Evolutionary conservation across 2,113 vertebrate species (phyloP).

Genomic region (Propithecus coquereli): DNA sequence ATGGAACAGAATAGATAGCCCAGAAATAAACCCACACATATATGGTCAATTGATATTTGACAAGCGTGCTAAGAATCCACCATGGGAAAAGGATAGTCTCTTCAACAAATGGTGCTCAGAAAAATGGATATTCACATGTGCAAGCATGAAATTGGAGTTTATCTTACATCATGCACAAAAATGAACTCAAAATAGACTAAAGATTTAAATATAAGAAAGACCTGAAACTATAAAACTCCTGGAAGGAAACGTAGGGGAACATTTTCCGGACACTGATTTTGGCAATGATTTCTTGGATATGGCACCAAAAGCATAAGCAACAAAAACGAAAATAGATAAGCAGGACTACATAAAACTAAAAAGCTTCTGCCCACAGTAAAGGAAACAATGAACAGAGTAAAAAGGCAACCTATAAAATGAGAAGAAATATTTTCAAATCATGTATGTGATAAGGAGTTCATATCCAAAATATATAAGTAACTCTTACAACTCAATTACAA

Average conservation of each 20-base stretch:
- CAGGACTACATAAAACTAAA: background rate
- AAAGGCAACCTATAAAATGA: background rate
- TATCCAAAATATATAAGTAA: background rate
- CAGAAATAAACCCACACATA: background rate
- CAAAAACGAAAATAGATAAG: background rate
- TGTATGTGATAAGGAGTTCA: background rate
- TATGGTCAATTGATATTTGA: background rate
- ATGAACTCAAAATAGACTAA: background rate
- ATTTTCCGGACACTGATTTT: background rate
- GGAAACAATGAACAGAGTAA: background rate
- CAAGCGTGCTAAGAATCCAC: background rate
- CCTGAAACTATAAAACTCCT: background rate
- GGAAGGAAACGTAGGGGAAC: background rate
- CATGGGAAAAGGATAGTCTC: background rate
- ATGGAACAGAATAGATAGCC: background rate
- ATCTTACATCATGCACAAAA: background rate
- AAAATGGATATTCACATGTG: background rate
- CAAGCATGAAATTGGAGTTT: background rate
- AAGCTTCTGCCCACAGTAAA: background rate
- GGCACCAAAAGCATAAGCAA: background rate
- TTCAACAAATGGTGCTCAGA: background rate
- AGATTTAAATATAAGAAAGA: background rate
- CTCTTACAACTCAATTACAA: background rate
- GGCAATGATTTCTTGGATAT: background rate
- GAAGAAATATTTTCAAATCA: background rate